Conservation (phyloP, 2,797 vertebrate species). For the Erpetoichthys calabaricus region DNA sequence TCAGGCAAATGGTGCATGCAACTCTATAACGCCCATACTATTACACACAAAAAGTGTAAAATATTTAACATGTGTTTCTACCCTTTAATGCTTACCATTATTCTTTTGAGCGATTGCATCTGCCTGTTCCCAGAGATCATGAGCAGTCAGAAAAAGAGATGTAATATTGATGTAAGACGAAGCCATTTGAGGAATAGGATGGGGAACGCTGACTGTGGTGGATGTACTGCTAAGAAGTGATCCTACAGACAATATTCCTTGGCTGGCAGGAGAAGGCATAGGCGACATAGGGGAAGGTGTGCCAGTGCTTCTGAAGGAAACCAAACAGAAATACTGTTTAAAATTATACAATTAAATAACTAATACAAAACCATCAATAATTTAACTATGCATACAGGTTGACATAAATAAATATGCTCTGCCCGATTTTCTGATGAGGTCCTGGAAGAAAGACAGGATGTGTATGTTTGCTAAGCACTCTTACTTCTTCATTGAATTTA, state of each 20-base stretch:
- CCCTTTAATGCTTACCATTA: slow-evolving; percentile 48
- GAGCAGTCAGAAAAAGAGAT: slow-evolving; percentile 64
- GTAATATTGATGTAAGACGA: slow-evolving; percentile 81
- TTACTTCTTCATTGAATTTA: too few species aligned
- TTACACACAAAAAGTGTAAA: background rate
- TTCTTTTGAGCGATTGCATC: slow-evolving; percentile 56
- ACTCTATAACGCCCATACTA: background rate
- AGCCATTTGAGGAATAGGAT: slow-evolving; percentile 61
- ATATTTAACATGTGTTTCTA: too few species aligned
- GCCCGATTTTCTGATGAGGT: too few species aligned
- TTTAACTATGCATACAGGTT: too few species aligned
- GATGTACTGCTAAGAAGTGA: slow-evolving; percentile 34
- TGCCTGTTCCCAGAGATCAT: slow-evolving; percentile 80
- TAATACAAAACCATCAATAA: too few species aligned
- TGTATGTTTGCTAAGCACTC: too few species aligned
- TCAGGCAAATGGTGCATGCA: too few species aligned
- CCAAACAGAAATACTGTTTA: background rate
- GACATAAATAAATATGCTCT: too few species aligned
- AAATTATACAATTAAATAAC: too few species aligned
- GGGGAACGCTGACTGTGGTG: slow-evolving; percentile 48
- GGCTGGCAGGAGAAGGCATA: slow-evolving; percentile 60
- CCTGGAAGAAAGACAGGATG: too few species aligned
- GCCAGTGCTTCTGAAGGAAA: slow-evolving; percentile 45
- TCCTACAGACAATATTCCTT: slow-evolving; percentile 39
- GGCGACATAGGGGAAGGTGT: slow-evolving; percentile 58